Evolutionary conservation across 2,888 invertebrate genomes (phyloP).

Genomic region (Hecatera dysodea): DNA sequence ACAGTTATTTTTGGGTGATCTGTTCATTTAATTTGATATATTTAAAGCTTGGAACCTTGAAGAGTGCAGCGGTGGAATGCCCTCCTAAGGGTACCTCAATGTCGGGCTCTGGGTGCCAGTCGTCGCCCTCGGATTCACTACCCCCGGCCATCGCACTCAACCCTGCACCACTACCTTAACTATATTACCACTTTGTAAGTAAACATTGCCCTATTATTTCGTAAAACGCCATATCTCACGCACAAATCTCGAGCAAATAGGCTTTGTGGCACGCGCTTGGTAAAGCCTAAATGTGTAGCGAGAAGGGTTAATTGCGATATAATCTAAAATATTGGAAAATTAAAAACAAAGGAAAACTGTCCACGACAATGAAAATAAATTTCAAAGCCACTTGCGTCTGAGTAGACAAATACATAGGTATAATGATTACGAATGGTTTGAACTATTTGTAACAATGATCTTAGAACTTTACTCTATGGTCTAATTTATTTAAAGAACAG

Average conservation of each 20-base stretch:
- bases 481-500: slow-evolving; percentile 7
- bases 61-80: slow-evolving; percentile 86
- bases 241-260: slow-evolving; percentile 46
- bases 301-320: slow-evolving; percentile 36
- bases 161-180: slow-evolving; percentile 73
- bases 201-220: slow-evolving; percentile 72
- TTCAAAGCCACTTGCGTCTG: background rate
- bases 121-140: slow-evolving; percentile 86
- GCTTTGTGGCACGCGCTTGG: slow-evolving; percentile 27
- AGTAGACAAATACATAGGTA: background rate
- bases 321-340: slow-evolving; percentile 22
- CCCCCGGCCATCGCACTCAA: slow-evolving; percentile 72
- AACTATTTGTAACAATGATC: background rate
- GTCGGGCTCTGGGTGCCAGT: slow-evolving; percentile 87
- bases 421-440: background rate
- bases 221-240: slow-evolving; percentile 46
- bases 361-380: background rate
- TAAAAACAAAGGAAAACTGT: slow-evolving; percentile 28
- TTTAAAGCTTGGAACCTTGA: slow-evolving; percentile 75
- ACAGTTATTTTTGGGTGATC: slow-evolving; percentile 53
- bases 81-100: slow-evolving; percentile 88
- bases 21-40: slow-evolving; percentile 60
- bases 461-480: background rate
- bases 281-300: slow-evolving; percentile 29
- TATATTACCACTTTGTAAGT: slow-evolving; percentile 77